Evolutionary conservation across 1,140 invertebrate genomes (phyloP), one percentile per base, ranked within the genome.

Genomic region (Diorhabda sublineata): DNA sequence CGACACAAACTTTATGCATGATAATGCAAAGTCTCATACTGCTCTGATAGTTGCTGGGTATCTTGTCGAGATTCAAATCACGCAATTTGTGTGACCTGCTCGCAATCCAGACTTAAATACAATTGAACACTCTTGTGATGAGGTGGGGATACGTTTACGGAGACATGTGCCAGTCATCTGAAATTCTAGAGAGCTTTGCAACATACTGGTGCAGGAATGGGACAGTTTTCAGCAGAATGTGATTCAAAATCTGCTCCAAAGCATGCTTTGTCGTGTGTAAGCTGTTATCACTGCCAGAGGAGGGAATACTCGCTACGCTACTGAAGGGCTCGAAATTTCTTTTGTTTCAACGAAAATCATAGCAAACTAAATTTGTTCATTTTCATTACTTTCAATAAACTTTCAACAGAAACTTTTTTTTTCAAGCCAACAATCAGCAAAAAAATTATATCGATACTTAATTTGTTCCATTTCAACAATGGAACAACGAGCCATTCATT

Each of bases 41-140:
- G 5, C 58, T 60, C 1, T 5, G 11, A 26, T 60, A 42, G 11
- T 60, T 60, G 11, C 58, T 60, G 5, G 6, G 1, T 60, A 60
- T 60, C 58, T 60, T 60, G 42, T 1, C 58, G 58, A 60, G 58
- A n/a, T 42, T 60, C 58, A 60, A 60, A 60, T 60, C 58, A 60
- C 42, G 11, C 58, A n/a, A 60, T 60, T 60, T 7, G 58, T 60
- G 5, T 60, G 58, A 5, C 58, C 2, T 60, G 58, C n/a, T 60
- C n/a, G 58, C 6, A 60, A n/a, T 60, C 58, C 58, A 60, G 58
- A 7, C 5, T 7, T 60, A 5, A 60, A 26, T 60, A 5, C 58
- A 2, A 42, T 60, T 5, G 58, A 60, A 60, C 58, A 11, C 11
- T 5, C 11, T 60, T 7, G 58, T 5, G 58, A 60, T 7, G 42